These are phyloP conservation scores for Charina bottae DNA, from an alignment of 2,113 vertebrate genomes.

Conservation along the genomic window DNA sequence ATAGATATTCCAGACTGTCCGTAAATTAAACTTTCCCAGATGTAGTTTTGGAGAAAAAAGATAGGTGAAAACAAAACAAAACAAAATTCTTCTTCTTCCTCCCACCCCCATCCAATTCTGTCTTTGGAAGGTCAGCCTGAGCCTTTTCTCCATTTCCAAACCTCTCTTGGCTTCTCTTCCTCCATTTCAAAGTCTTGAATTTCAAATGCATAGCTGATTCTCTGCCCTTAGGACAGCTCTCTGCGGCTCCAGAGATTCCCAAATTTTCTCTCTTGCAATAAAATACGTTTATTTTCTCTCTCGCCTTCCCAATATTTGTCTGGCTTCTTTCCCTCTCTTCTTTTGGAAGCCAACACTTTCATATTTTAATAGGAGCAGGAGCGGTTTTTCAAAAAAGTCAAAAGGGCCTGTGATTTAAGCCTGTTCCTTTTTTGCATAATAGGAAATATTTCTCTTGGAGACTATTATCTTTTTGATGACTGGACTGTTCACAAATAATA, in stretches of 20 bases:
- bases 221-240: neutral
- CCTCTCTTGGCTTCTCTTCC: neutral
- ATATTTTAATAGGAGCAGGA: neutral
- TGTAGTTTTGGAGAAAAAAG: neutral
- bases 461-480: neutral
- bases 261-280: neutral
- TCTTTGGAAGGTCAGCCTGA: neutral
- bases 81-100: accelerated
- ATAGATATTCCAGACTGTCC: neutral
- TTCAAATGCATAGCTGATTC: neutral
- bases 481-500: neutral
- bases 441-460: neutral
- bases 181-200: conserved; percentile 4
- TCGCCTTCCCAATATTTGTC: neutral
- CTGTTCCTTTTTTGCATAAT: no score
- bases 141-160: neutral
- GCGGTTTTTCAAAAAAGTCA: no score
- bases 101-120: neutral
- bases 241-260: neutral
- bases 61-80: neutral
- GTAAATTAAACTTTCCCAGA: neutral
- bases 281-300: no score
- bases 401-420: no score
- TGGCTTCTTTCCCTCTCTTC: neutral
- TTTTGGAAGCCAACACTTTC: neutral